These are phyloP conservation scores for Yponomeuta sedellus DNA, from an alignment of 2,888 invertebrate species.

Conservation along the genomic window DNA sequence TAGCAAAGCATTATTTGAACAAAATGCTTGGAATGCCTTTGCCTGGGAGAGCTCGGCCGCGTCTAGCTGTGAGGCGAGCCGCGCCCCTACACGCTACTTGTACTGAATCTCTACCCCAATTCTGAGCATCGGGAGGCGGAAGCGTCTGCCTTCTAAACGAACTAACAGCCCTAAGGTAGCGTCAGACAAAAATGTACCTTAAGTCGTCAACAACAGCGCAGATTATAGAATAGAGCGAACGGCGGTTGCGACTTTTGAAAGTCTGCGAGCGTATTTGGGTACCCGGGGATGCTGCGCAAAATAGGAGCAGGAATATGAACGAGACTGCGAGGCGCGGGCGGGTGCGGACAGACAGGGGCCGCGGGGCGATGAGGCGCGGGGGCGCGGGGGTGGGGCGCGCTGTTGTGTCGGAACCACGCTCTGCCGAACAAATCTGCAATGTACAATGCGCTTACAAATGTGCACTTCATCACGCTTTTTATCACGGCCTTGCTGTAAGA, in stretches of 20 bases:
- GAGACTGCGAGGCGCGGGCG: slow-evolving; percentile 75
- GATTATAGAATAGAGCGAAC: slow-evolving; percentile 25
- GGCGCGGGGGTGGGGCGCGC: slow-evolving; percentile 41
- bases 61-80: slow-evolving; percentile 76
- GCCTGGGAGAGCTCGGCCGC: slow-evolving; percentile 68
- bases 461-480: slow-evolving; percentile 64
- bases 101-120: slow-evolving; percentile 77
- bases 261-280: slow-evolving; percentile 71
- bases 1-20: slow-evolving; percentile 38
- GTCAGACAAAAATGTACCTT: not conserved
- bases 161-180: slow-evolving; percentile 19
- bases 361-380: slow-evolving; percentile 42
- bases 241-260: slow-evolving; percentile 47
- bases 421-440: slow-evolving; percentile 62
- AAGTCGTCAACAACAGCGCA: slow-evolving; percentile 24
- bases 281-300: slow-evolving; percentile 78
- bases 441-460: slow-evolving; percentile 52
- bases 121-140: slow-evolving; percentile 67
- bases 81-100: slow-evolving; percentile 75
- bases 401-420: slow-evolving; percentile 72
- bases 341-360: slow-evolving; percentile 69
- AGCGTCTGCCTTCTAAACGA: slow-evolving; percentile 31
- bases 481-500: slow-evolving; percentile 43
- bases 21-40: slow-evolving; percentile 48
- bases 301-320: slow-evolving; percentile 76